Percentiles rank a stretch among this genome's conserved stretches.
phyloP scores from a whole-genome alignment of 2,797 vertebrate species.

The Chloroceryle amazona region DNA sequence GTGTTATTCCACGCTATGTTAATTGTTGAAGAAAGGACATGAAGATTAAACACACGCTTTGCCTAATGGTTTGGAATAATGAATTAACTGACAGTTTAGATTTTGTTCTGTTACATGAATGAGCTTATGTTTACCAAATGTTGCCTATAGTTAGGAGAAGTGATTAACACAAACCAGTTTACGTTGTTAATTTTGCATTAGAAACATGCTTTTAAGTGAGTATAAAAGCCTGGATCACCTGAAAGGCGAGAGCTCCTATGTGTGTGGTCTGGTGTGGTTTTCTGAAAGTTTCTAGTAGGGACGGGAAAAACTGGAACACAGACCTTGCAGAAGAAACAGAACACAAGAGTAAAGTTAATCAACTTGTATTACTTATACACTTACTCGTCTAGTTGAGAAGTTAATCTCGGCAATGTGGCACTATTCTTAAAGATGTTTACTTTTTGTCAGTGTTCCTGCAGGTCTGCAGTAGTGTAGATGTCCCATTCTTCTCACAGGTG shows the following conservation, averaged over 20 bases:
- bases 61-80: conserved; percentile 20
- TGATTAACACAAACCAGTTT: neutral
- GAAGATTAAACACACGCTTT: conserved; percentile 3
- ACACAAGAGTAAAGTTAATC: neutral
- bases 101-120: conserved; percentile 54
- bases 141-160: neutral
- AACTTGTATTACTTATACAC: neutral
- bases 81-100: conserved; percentile 15
- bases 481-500: neutral
- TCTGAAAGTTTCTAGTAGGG: neutral
- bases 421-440: neutral
- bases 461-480: neutral
- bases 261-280: neutral
- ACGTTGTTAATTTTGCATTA: neutral
- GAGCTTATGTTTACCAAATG: neutral
- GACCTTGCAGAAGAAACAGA: neutral
- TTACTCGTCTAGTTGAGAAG: neutral
- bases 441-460: neutral
- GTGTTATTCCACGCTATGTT: neutral
- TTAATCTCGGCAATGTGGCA: neutral
- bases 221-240: neutral
- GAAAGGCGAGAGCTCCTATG: neutral
- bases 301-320: neutral
- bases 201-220: neutral
- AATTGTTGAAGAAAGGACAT: conserved; percentile 39